These are phyloP conservation scores for Porites lobata DNA, from an alignment of 92 coral and sea anemone species.

Conservation along the genomic window DNA sequence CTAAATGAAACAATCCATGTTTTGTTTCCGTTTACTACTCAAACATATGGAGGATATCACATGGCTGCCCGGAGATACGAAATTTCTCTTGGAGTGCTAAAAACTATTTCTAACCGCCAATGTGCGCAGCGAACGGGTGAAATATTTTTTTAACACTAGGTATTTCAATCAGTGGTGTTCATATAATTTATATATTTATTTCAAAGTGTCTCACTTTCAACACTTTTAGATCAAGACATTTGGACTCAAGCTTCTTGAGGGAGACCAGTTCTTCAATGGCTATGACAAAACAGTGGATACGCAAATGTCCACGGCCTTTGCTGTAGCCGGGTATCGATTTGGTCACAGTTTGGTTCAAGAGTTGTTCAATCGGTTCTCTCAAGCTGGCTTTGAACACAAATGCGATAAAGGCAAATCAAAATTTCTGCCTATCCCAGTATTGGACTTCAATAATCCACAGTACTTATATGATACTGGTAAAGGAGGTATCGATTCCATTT, in stretches of 20 bases:
- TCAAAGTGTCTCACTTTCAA: neutral
- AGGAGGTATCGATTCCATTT: slow-evolving; percentile 65
- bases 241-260: slow-evolving; percentile 13
- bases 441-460: slow-evolving; percentile 60
- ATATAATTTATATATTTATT: neutral
- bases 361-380: slow-evolving; percentile 47
- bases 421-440: slow-evolving; percentile 36
- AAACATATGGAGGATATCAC: no score
- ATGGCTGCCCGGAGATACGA: no score
- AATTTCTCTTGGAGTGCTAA: no score
- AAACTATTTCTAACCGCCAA: no score
- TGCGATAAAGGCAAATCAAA: slow-evolving; percentile 24
- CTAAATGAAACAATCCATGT: no score
- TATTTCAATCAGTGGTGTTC: no score
- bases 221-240: neutral
- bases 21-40: no score
- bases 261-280: slow-evolving; percentile 43
- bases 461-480: slow-evolving; percentile 49
- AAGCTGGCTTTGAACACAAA: slow-evolving; percentile 26
- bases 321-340: slow-evolving; percentile 77
- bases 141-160: no score
- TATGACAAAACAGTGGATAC: slow-evolving; percentile 54
- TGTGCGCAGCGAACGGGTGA: no score
- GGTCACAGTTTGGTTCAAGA: slow-evolving; percentile 74
- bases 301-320: slow-evolving; percentile 57